phyloP scores from a whole-genome alignment of 1,140 invertebrate species.

The Hyles euphorbiae region DNA sequence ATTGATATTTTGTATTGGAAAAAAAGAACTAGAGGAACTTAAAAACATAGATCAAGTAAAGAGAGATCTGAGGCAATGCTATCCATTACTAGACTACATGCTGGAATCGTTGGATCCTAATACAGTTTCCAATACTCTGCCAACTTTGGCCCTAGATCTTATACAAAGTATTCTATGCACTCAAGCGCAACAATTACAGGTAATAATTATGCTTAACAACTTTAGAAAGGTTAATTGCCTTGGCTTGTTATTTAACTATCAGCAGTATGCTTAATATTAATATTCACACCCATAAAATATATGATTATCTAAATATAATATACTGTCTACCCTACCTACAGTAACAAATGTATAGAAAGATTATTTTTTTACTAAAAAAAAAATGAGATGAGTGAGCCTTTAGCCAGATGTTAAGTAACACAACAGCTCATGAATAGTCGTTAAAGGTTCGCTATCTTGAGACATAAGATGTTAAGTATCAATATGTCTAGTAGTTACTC shows the following conservation, averaged over 20 bases:
- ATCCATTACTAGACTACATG: conserved; percentile 83
- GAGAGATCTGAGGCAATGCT: conserved; percentile 84
- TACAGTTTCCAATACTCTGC: conserved; percentile 75
- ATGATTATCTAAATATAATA: no score
- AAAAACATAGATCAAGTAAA: conserved; percentile 88
- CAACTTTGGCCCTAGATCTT: conserved; percentile 78
- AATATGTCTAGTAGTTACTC: no score
- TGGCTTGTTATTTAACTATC: neutral
- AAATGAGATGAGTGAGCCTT: no score
- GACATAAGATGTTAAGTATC: no score
- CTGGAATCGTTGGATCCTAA: conserved; percentile 83
- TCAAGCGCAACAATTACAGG: conserved; percentile 85
- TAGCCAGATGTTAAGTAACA: no score
- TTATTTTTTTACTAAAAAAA: no score
- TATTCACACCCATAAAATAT: no score
- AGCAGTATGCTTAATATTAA: no score
- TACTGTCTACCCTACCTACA: no score
- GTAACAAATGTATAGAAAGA: no score
- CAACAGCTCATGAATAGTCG: no score
- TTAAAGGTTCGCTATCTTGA: no score
- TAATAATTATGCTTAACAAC: conserved; percentile 42
- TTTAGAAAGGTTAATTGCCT: neutral
- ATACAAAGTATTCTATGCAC: conserved; percentile 80
- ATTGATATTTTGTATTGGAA: conserved; percentile 85
- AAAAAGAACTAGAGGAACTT: conserved; percentile 84